A percentile compares a stretch with the other conserved stretches of the same genome.
These are phyloP conservation scores for Drosophila austrosaltans DNA, from an alignment of 2,888 invertebrate species.

Conservation along the genomic window DNA sequence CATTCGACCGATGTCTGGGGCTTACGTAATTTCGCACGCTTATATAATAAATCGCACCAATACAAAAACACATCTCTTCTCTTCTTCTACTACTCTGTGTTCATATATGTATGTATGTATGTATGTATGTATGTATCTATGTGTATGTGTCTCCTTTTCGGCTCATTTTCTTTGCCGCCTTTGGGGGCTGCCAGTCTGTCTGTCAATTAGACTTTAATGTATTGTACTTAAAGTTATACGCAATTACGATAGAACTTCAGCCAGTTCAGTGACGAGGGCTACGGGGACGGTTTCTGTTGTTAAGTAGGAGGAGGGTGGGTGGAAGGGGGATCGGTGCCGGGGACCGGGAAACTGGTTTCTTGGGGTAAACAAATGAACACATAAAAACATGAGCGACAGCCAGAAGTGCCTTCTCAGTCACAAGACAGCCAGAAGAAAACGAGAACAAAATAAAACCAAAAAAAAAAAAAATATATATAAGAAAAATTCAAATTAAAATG, in stretches of 20 bases:
- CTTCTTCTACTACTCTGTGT: slow-evolving; percentile 3
- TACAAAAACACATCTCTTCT: slow-evolving; percentile 38
- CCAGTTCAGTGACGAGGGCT: slow-evolving; percentile 9
- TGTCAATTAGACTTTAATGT: slow-evolving; percentile 78
- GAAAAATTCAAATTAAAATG: slow-evolving; percentile 1
- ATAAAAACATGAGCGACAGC: slow-evolving; percentile 48
- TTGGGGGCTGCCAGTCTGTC: slow-evolving; percentile 61
- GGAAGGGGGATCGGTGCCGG: background rate
- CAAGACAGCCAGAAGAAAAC: slow-evolving; percentile 24
- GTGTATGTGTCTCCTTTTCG: slow-evolving; percentile 1
- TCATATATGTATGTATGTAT: slow-evolving; percentile 16
- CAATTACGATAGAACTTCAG: slow-evolving; percentile 72
- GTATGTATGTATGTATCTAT: slow-evolving; percentile 14
- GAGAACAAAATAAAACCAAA: slow-evolving; percentile 24
- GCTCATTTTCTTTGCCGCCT: slow-evolving; percentile 23
- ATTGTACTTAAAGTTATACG: slow-evolving; percentile 76
- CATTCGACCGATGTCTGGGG: slow-evolving; percentile 52
- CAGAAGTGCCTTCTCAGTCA: slow-evolving; percentile 33
- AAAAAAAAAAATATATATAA: slow-evolving; percentile 9
- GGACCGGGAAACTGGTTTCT: slow-evolving; percentile 30
- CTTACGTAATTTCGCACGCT: slow-evolving; percentile 68
- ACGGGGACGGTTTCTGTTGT: too few species aligned
- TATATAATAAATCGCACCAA: slow-evolving; percentile 54
- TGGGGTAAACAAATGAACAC: slow-evolving; percentile 58
- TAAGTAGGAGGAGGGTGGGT: background rate